Percentiles rank a stretch among this genome's conserved stretches.
These are phyloP conservation scores for Adrianichthys oophorus DNA, from an alignment of 2,797 vertebrate genomes.

Conservation along the genomic window DNA sequence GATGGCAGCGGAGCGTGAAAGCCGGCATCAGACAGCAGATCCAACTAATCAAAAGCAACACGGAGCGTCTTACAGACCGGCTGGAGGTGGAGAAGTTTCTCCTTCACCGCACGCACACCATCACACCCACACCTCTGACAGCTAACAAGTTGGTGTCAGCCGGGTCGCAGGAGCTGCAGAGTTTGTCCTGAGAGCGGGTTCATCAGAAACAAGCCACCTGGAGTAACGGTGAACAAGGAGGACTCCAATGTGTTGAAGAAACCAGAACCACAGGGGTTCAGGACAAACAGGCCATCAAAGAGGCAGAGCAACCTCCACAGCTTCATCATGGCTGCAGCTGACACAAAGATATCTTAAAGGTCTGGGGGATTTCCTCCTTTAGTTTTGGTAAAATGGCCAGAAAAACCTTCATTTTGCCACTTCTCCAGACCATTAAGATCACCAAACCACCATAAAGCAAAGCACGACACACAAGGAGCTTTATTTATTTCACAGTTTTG, in stretches of 20 bases:
- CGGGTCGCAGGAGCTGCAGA: conserved; percentile 50
- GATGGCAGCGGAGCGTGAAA: conserved; percentile 60
- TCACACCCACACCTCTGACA: conserved; percentile 54
- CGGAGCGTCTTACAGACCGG: conserved; percentile 17
- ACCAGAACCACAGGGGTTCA: conserved; percentile 12
- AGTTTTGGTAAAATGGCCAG: no score
- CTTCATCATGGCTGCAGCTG: no score
- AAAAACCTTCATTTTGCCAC: no score
- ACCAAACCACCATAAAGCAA: no score
- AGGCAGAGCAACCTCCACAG: not conserved
- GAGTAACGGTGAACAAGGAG: conserved; percentile 14
- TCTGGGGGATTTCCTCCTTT: no score
- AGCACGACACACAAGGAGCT: no score
- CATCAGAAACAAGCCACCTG: conserved; percentile 52
- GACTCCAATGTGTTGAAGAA: not conserved
- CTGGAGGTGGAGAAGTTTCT: conserved; percentile 31
- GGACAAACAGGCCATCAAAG: not conserved
- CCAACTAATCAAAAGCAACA: conserved; percentile 62
- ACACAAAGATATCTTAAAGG: no score
- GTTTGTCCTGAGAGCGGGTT: conserved; percentile 26
- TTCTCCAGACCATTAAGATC: no score
- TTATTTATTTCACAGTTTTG: no score
- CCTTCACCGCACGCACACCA: conserved; percentile 41
- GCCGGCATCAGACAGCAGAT: conserved; percentile 44
- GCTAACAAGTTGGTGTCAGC: conserved; percentile 55